Evolutionary conservation across 2,797 vertebrate species (phyloP).

Genomic region (Macropus fuliginosus): DNA sequence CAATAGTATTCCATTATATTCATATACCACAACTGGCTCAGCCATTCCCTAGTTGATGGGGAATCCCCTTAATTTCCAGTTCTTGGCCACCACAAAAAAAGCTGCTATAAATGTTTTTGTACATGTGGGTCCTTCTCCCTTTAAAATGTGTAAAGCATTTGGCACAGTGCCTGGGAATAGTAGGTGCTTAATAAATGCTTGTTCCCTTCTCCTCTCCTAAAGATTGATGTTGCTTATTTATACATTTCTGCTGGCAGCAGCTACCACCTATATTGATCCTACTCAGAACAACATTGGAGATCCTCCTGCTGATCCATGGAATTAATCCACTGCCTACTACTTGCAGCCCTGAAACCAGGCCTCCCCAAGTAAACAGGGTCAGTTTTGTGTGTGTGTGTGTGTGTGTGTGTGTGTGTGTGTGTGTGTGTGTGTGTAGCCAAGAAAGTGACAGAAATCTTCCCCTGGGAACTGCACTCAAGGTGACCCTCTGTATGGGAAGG

Average conservation of each 20-base stretch:
- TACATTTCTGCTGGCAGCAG: not conserved
- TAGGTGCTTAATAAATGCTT: not conserved
- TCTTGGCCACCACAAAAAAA: not conserved
- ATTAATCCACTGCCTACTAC: not conserved
- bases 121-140: not conserved
- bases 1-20: not conserved
- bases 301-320: not conserved
- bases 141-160: not conserved
- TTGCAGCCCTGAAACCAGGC: not conserved
- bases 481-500: not conserved
- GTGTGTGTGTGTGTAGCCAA: not conserved
- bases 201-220: not conserved
- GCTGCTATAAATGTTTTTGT: not conserved
- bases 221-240: not conserved
- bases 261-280: not conserved
- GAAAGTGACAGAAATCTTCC: not conserved
- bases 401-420: not conserved
- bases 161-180: not conserved
- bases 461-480: not conserved
- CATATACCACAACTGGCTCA: not conserved
- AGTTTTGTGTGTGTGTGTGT: not conserved
- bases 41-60: too few species aligned
- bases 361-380: not conserved
- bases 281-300: not conserved
- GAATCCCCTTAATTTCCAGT: not conserved